Conservation (phyloP, 2,797 vertebrate genomes). For the Paramormyrops hopkinsi region DNA sequence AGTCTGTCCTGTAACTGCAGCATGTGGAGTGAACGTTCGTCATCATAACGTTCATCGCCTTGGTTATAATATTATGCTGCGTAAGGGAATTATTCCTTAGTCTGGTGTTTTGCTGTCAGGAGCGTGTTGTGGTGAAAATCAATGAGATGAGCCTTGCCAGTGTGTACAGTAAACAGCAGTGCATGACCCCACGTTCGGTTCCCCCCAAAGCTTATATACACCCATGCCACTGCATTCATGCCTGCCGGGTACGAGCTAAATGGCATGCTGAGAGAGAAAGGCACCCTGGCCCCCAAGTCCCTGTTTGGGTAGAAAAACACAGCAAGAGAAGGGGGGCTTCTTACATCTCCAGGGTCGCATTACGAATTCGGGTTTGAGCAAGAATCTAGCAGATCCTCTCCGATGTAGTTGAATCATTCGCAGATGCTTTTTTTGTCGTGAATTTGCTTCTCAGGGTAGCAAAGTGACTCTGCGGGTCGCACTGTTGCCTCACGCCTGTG, state of each 20-base stretch:
- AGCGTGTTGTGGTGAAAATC: neutral
- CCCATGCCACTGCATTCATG: neutral
- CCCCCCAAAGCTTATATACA: neutral
- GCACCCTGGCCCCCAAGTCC: neutral
- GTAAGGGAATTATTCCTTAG: neutral
- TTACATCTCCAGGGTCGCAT: neutral
- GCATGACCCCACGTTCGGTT: neutral
- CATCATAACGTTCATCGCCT: neutral
- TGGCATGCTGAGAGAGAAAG: neutral
- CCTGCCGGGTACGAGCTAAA: neutral
- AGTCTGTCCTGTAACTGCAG: neutral
- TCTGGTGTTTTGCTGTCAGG: neutral
- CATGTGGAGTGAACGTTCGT: neutral
- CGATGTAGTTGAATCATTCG: neutral
- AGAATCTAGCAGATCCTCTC: neutral
- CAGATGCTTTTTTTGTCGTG: neutral
- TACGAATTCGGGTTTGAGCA: neutral
- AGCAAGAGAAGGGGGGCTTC: neutral
- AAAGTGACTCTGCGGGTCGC: neutral
- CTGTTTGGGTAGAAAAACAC: neutral
- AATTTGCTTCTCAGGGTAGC: neutral
- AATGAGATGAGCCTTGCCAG: neutral
- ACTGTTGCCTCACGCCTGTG: neutral
- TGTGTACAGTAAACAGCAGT: conserved; percentile 18
- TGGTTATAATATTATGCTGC: neutral